A percentile compares a stretch with the other conserved stretches of the same genome.
Conservation (phyloP, 2,797 vertebrate species). For the Acipenser oxyrinchus region DNA sequence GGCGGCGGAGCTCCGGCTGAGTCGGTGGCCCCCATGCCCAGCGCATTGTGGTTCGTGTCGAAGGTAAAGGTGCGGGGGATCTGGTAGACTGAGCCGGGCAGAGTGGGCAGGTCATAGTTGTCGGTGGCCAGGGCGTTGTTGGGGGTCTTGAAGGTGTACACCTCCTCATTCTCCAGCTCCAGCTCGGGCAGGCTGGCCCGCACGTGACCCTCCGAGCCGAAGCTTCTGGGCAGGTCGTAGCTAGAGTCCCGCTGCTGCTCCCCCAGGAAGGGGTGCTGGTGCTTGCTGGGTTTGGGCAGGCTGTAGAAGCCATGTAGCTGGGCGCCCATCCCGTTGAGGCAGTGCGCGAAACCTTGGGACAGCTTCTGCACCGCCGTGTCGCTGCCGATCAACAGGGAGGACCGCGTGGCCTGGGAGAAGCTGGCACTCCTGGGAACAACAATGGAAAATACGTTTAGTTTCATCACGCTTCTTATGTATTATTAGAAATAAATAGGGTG, state of each 20-base stretch:
- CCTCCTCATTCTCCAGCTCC: slow-evolving; percentile 76
- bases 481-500: no score
- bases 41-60: slow-evolving; percentile 91
- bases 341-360: slow-evolving; percentile 82
- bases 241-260: slow-evolving; percentile 66
- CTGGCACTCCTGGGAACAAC: slow-evolving; percentile 80
- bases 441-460: slow-evolving; percentile 17
- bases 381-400: slow-evolving; percentile 74
- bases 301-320: slow-evolving; percentile 90
- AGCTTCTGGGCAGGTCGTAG: slow-evolving; percentile 77
- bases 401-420: slow-evolving; percentile 85
- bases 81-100: slow-evolving; percentile 85
- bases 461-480: no score
- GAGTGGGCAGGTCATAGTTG: slow-evolving; percentile 76
- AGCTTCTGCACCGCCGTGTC: slow-evolving; percentile 83
- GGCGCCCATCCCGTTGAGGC: slow-evolving; percentile 75
- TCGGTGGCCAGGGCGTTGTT: slow-evolving; percentile 83
- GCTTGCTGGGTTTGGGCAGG: slow-evolving; percentile 82
- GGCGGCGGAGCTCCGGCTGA: slow-evolving; percentile 69
- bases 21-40: slow-evolving; percentile 65
- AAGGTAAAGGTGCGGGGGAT: slow-evolving; percentile 83
- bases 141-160: slow-evolving; percentile 89
- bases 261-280: slow-evolving; percentile 55
- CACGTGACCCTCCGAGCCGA: slow-evolving; percentile 65
- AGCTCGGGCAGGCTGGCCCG: slow-evolving; percentile 63